A percentile compares a stretch with the other conserved stretches of the same genome.
Conservation (phyloP, 2,888 invertebrate species). For the Drosophila neonasuta region DNA sequence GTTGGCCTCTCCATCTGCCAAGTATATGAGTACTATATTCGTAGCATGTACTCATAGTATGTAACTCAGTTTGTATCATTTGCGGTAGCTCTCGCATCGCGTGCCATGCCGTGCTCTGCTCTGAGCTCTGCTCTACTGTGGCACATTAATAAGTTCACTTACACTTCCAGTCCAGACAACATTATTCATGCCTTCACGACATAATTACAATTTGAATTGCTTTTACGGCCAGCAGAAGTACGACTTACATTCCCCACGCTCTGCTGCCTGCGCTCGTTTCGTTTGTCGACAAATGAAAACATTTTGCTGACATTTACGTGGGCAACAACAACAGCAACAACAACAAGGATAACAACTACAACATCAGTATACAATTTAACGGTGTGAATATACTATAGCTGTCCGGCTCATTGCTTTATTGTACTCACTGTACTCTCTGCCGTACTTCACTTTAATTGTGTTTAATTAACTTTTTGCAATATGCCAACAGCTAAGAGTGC, state of each 20-base stretch:
- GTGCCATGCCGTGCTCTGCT: constrained; percentile 38
- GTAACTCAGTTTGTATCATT: constrained; percentile 21
- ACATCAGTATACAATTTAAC: constrained; percentile 8
- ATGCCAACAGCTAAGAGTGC: constrained; percentile 46
- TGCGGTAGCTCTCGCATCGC: constrained; percentile 38
- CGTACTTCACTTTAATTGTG: constrained; percentile 55
- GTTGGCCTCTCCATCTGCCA: constrained; percentile 21
- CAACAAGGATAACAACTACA: constrained; percentile 4
- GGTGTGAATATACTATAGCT: constrained; percentile 23
- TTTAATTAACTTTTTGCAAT: constrained; percentile 69
- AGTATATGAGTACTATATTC: constrained; percentile 1
- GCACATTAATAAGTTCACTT: constrained; percentile 72
- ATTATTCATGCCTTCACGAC: constrained; percentile 72
- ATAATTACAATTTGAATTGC: constrained; percentile 76
- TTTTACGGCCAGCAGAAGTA: constrained; percentile 62
- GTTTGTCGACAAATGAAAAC: constrained; percentile 66
- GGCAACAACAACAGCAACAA: constrained; percentile 37
- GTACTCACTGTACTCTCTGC: constrained; percentile 20
- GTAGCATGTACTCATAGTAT: not conserved
- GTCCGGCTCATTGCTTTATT: constrained; percentile 41
- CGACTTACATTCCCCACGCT: constrained; percentile 44
- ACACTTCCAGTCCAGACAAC: constrained; percentile 68
- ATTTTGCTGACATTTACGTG: constrained; percentile 70
- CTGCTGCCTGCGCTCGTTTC: constrained; percentile 16
- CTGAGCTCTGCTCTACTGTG: constrained; percentile 21